Evolutionary conservation across 2,888 invertebrate species (phyloP), one percentile per base, ranked within the genome.

Genomic region (Dorcus hopei): DNA sequence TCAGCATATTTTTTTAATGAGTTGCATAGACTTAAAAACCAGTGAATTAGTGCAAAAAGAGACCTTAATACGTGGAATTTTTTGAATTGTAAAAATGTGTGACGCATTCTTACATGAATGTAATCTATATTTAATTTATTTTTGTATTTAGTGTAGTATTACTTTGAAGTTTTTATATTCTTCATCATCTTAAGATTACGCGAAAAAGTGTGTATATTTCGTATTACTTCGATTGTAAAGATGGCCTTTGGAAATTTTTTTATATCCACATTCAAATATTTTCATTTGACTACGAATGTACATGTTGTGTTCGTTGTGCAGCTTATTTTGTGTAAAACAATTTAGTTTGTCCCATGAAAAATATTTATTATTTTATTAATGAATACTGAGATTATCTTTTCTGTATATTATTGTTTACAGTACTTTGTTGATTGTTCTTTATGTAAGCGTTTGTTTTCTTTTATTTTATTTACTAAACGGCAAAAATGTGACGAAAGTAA

Each of bases 1-100:
- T 51, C 51, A 50, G 54, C 40, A 54, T 54, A 50, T 59, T 59
- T 59, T 57, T 59, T 53, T 54, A 57, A 33, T 49, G 48, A 51
- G 58, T 58, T 58, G 38, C 38, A 33, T 45, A 43, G 49, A 58
- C 40, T 49, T 53, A 38, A 33, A 33, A 33, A 33, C 5, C 26
- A 45, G 45, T 45, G 45, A 45, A 45, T 19, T 45, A 45, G 45
- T 45, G 45, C 45, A 45, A 45, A 45, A 45, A 45, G 19, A 45
- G 45, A 45, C 16, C 23, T 45, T 33, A 33, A 33, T 6, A 33
- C 26, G 26, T 33, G 26, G 26, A 33, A 7, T 33, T 33, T 33
- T 33, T 33, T 33, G 26, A 33, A 33, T 6, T 33, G 26, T 33
- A 33, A 33, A 33, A 33, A 33, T 33, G 26, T 33, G 26, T 45